Base-by-base conservation (phyloP, 1,140 invertebrate species). In the Ooceraea biroi region DNA sequence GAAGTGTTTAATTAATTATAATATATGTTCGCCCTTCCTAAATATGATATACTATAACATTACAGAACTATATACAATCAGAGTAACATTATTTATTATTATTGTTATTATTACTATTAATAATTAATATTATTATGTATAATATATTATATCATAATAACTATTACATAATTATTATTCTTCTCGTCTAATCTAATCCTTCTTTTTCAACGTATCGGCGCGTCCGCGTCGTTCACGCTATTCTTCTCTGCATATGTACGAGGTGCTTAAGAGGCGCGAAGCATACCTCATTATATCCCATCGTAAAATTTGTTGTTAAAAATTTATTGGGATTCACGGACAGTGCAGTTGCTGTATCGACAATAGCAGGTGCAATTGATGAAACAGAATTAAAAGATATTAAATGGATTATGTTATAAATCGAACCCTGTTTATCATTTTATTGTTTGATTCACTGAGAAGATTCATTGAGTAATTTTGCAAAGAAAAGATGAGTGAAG, bases 41-140 rank as follows among this genome's bases (percentile, higher is more conserved):
- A 36, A 88, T 88, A 83, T 85, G 46, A 52, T 84, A 52, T 84
- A 71, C 76, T 88, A 82, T 85, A 85, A 85, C 71, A 91, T 89
- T 92, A 91, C 90, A 92, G 88, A 87, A 90, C 89, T 93, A 93
- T 93, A 90, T 93, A 93, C 91, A 92, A 76, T 92, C 90, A 90
- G 88, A 93, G 88, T 90, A 92, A 92, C 91, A 84, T 92, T 88
- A 89, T 89, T 86, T 66, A 48, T 68, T 46, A 25, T 65, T 72
- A 52, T 71, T 55, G 60, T 76, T 55, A 48, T 77, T 57, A 50
- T 74, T 76, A 76, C 61, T 57, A 57, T 85, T 72, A 68, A 73
- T 52, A 66, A 74, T 83, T 58, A 85, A 63, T 82, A 30, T 66
- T 78, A 66, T 65, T 65, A 17, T 78, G 30, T 52, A 60, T 41